Conservation (phyloP, 2,888 invertebrate species). For the Dysmachus trigonus region DNA sequence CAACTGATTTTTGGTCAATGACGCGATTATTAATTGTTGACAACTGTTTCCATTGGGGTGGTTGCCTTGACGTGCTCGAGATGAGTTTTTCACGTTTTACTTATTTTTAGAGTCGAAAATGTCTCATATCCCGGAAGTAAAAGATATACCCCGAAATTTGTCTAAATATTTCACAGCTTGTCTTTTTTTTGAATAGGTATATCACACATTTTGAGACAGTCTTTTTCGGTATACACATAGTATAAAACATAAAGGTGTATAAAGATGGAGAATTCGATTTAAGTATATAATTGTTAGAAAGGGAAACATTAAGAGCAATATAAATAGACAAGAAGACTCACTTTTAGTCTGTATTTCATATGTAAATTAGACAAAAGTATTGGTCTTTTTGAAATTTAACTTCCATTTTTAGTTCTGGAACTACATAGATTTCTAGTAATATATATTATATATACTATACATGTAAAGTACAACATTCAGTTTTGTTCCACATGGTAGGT, state of each 20-base stretch:
- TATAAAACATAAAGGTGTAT: not conserved
- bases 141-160: not conserved
- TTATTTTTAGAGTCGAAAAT: not conserved
- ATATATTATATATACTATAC: too few relatives aligned
- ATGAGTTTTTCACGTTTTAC: not conserved
- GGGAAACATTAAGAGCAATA: too few relatives aligned
- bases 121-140: not conserved
- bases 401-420: too few relatives aligned
- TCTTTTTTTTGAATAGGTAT: not conserved
- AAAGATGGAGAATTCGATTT: not conserved
- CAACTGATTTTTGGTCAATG: not conserved
- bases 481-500: too few relatives aligned
- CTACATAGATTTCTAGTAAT: too few relatives aligned
- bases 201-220: too few relatives aligned
- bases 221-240: not conserved
- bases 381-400: too few relatives aligned
- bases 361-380: too few relatives aligned
- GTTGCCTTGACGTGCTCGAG: not conserved
- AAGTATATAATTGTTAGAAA: too few relatives aligned
- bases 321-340: too few relatives aligned
- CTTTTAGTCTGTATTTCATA: too few relatives aligned
- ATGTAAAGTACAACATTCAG: too few relatives aligned
- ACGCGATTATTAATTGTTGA: slow-evolving; percentile 32
- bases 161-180: not conserved
- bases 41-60: slow-evolving; percentile 18